Evolutionary conservation across 2,888 invertebrate genomes (phyloP).

Genomic region (Campopleginae sp.): DNA sequence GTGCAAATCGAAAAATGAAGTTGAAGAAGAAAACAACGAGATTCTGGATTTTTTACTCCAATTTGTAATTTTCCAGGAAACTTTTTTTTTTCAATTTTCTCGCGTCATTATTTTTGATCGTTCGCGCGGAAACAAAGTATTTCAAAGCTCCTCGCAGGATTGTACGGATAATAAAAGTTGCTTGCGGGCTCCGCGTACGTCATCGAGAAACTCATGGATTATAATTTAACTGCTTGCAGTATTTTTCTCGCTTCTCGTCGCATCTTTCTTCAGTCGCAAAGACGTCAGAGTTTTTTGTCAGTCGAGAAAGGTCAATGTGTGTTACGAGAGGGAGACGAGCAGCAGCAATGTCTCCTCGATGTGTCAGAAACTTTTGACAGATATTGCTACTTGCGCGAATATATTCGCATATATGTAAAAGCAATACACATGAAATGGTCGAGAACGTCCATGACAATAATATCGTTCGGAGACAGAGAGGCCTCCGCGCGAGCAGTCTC

Average conservation of each 20-base stretch:
- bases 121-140: conserved; percentile 60
- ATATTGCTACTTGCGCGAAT: conserved; percentile 12
- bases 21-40: conserved; percentile 1
- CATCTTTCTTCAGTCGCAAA: not conserved
- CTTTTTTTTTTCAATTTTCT: conserved; percentile 42
- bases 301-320: conserved; percentile 53
- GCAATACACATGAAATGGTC: conserved; percentile 21
- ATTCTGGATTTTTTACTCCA: conserved; percentile 11
- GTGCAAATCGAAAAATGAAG: conserved; percentile 43
- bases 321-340: conserved; percentile 41
- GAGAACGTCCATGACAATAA: conserved; percentile 60
- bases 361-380: conserved; percentile 42
- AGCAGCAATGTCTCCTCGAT: conserved; percentile 63
- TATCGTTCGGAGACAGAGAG: conserved; percentile 45
- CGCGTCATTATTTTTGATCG: conserved; percentile 63
- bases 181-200: no score
- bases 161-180: not conserved
- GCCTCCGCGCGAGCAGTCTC: conserved; percentile 34
- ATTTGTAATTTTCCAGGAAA: conserved; percentile 48
- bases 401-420: not conserved
- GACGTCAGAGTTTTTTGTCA: not conserved
- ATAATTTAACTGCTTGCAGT: not conserved
- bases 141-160: not conserved
- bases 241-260: conserved; percentile 37
- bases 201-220: not conserved